Percentiles rank a stretch among this genome's conserved stretches.
Evolutionary conservation across 1,140 invertebrate species (phyloP).

Genomic region (Anagrus nilaparvatae): DNA sequence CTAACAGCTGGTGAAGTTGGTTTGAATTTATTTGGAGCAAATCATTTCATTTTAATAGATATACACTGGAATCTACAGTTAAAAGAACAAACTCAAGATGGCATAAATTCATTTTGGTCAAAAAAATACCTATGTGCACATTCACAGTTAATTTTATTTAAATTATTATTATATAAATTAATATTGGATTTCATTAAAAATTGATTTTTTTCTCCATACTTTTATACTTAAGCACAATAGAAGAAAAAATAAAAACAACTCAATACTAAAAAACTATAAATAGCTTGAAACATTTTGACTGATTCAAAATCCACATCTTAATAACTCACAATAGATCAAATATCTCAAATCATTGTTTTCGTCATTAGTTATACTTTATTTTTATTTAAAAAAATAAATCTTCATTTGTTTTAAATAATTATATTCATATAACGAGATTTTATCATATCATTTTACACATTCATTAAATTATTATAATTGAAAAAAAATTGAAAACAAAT

Average conservation of each 20-base stretch:
- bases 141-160: constrained; percentile 59
- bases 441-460: too few species aligned
- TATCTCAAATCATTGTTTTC: constrained; percentile 66
- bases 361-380: too few species aligned
- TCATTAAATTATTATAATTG: too few species aligned
- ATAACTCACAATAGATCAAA: constrained; percentile 56
- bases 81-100: constrained; percentile 82
- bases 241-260: constrained; percentile 69
- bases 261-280: constrained; percentile 67
- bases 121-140: constrained; percentile 63
- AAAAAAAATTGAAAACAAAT: too few species aligned
- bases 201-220: constrained; percentile 47
- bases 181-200: constrained; percentile 10
- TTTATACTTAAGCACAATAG: constrained; percentile 71
- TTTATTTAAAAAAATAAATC: too few species aligned
- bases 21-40: constrained; percentile 79
- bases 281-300: constrained; percentile 67
- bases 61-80: constrained; percentile 93
- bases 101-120: constrained; percentile 86
- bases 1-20: constrained; percentile 83
- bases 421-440: too few species aligned
- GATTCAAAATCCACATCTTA: constrained; percentile 49
- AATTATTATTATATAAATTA: not conserved
- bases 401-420: too few species aligned
- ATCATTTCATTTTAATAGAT: constrained; percentile 80